These are phyloP conservation scores for Caenorhabditis sp. DNA, from an alignment of 2,888 invertebrate species.

Conservation along the genomic window DNA sequence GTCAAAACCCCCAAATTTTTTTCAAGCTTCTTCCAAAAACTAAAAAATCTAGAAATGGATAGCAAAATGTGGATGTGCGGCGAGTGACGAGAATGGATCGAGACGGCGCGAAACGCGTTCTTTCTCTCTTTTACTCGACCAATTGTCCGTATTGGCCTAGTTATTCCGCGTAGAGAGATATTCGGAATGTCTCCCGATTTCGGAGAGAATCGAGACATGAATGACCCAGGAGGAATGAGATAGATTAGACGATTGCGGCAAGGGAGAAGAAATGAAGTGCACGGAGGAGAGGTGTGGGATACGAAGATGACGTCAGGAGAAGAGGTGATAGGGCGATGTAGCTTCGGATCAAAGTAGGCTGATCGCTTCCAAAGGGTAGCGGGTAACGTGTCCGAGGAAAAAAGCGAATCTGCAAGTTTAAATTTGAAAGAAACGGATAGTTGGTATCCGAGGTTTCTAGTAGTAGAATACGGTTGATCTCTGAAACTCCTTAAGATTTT, in stretches of 20 bases:
- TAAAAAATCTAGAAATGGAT: constrained; percentile 10
- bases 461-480: too few relatives aligned
- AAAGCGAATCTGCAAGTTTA: too few relatives aligned
- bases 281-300: constrained; percentile 6
- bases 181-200: constrained; percentile 1
- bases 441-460: too few relatives aligned
- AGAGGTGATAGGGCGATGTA: constrained; percentile 2
- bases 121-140: constrained; percentile 28
- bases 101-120: constrained; percentile 44
- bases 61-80: constrained; percentile 11
- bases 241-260: constrained; percentile 31
- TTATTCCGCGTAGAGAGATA: constrained; percentile 17
- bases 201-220: constrained; percentile 14
- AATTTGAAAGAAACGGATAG: too few relatives aligned
- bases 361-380: too few relatives aligned
- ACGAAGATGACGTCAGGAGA: constrained; percentile 15
- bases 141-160: constrained; percentile 61
- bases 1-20: too few relatives aligned
- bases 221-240: constrained; percentile 19
- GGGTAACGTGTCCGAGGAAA: too few relatives aligned
- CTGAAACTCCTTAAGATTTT: too few relatives aligned
- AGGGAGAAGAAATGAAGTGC: constrained; percentile 10
- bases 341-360: background rate
- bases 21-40: background rate
- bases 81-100: constrained; percentile 7